These are phyloP conservation scores for Rattus rattus DNA, from an alignment of 2,113 vertebrate species.

Conservation along the genomic window DNA sequence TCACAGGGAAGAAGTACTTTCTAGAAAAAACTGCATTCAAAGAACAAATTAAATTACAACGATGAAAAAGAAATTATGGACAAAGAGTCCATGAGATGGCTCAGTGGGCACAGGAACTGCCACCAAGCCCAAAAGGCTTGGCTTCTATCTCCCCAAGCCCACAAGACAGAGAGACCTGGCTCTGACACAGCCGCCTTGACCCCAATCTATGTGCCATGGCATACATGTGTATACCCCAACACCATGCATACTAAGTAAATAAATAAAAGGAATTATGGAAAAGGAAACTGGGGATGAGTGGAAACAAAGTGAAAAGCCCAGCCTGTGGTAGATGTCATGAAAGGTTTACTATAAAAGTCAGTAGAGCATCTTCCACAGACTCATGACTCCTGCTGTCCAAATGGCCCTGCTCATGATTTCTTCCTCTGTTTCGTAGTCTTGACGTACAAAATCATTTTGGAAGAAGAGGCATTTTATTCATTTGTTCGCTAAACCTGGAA, in stretches of 20 bases:
- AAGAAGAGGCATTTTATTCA: neutral
- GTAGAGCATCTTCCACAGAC: neutral
- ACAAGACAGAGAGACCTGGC: neutral
- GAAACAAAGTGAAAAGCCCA: neutral
- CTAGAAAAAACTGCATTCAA: neutral
- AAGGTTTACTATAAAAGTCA: neutral
- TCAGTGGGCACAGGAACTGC: neutral
- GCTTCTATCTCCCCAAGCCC: neutral
- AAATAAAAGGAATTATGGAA: neutral
- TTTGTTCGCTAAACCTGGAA: neutral
- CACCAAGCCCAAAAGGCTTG: no score
- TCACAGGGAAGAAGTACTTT: neutral
- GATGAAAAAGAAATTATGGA: neutral
- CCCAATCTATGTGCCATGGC: no score
- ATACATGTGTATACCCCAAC: neutral
- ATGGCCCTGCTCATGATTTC: neutral
- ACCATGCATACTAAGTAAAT: neutral
- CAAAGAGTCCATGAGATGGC: neutral
- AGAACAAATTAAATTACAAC: neutral
- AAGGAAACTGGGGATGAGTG: neutral
- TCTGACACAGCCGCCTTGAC: neutral
- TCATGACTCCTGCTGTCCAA: accelerated
- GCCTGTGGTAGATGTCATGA: accelerated
- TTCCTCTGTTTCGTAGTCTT: neutral
- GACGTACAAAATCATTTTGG: neutral